Evolutionary conservation across 2,113 vertebrate species (phyloP), one percentile per base, ranked within the genome.

Genomic region (Thunnus maccoyii): DNA sequence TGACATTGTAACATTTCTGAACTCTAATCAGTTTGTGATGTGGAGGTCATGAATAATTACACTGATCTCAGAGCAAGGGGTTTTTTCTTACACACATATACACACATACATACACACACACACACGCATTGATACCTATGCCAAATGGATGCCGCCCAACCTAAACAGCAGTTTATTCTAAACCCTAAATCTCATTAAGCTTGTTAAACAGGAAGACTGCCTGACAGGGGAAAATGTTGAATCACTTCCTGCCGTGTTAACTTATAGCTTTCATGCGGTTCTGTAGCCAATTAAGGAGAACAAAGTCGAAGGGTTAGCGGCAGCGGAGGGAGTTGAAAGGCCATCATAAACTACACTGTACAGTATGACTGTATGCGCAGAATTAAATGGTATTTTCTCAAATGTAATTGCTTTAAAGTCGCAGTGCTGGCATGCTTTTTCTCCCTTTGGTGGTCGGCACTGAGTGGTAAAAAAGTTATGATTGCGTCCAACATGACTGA

Each of bases 121-220:
- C 14, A 41, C 64, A 47, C 15, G 47, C 60, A 57, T 10, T 10
- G 20, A 61, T 11, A 58, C 57, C 66, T 72, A 51, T 46, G 83
- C 91, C 90, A 93, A 92, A 92, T 91, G 87, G 87, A 90, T 86
- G 83, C 63, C 52, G 78, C 80, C 88, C 80, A 90, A 89, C 88
- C 84, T 87, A 93, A 94, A 93, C 88, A 94, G 67, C 61, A 80
- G 84, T 86, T 86, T 83, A 72, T 81, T 80, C 74, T 78, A 78
- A 83, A 89, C 82, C 86, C 78, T 88, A 89, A 92, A 94, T 93
- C 90, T 87, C 85, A 90, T 91, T 92, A 88, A 57, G 81, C 50
- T 62, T 73, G 69, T 75, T 66, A 81, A 91, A 85, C 77, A 90
- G 76, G 76, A 85, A 82, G 88, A 77, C 80, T 61, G 83, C 83